Percentiles rank a stretch among this genome's conserved stretches.
These are phyloP conservation scores for Platycheirus rosarum DNA, from an alignment of 2,888 invertebrate species.

Conservation along the genomic window DNA sequence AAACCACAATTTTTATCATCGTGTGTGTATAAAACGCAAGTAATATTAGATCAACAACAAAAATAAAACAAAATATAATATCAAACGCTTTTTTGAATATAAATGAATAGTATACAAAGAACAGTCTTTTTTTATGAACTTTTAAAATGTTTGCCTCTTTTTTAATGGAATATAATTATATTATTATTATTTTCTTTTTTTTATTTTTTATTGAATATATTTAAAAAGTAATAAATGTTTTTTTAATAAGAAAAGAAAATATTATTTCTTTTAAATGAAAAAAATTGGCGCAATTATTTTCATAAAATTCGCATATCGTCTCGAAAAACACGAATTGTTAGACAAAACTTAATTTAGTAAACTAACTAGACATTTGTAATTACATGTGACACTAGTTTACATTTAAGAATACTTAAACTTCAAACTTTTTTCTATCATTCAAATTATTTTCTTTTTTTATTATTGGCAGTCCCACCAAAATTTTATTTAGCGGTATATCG, in stretches of 20 bases:
- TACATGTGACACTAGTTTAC: too few relatives aligned
- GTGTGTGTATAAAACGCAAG: constrained; percentile 71
- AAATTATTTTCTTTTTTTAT: too few relatives aligned
- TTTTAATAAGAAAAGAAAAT: constrained; percentile 40
- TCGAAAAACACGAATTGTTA: too few relatives aligned
- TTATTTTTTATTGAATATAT: constrained; percentile 56
- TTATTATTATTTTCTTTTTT: constrained; percentile 45
- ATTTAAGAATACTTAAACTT: too few relatives aligned
- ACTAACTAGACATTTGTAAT: too few relatives aligned
- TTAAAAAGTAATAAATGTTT: constrained; percentile 61
- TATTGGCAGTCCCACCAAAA: too few relatives aligned
- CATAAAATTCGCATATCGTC: too few relatives aligned
- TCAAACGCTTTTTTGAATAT: constrained; percentile 69
- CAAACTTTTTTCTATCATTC: too few relatives aligned
- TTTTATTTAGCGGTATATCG: too few relatives aligned
- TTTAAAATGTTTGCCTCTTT: constrained; percentile 44
- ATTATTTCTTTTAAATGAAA: too few relatives aligned
- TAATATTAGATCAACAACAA: constrained; percentile 38
- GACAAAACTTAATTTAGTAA: too few relatives aligned
- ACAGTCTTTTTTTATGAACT: constrained; percentile 55
- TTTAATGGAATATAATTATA: constrained; percentile 58
- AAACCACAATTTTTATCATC: constrained; percentile 68
- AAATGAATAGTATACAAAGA: constrained; percentile 56
- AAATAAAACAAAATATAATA: constrained; percentile 64
- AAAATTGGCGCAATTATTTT: too few relatives aligned